Base-by-base conservation (phyloP, 1,140 invertebrate species). In the Phymastichus coffea region DNA sequence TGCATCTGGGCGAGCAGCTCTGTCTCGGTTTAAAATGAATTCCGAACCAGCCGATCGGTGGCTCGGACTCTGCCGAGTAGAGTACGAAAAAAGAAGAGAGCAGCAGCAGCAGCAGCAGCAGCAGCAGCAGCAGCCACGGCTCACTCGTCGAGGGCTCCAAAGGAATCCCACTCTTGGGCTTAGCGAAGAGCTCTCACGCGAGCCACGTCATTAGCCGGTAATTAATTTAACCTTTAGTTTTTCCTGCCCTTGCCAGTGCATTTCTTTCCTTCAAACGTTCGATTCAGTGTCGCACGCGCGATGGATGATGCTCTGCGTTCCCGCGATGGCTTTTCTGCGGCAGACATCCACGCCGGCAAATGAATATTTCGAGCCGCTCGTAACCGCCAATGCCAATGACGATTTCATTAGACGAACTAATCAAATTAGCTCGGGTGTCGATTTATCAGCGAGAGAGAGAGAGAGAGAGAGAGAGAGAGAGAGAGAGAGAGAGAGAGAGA, bases 211-310 rank as follows among this genome's bases (percentile, higher is more conserved):
- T 75, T 74, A 71, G 71, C 60, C 54, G 68, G 66, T 72, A 75
- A 75, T 75, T 75, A 74, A 75, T 75, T 72, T 70, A 62, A 70
- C 69, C 71, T 71, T 72, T 74, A 74, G 70, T 70, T 66, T 64
- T 25, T 51, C 58, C 41, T 35, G 52, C 62, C 48, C 63, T 33
- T 37, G 30, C 10, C 46, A n/a, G n/a, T n/a, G n/a, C n/a, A n/a
- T n/a, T n/a, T n/a, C n/a, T n/a, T n/a, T n/a, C n/a, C n/a, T n/a
- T n/a, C n/a, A n/a, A n/a, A n/a, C n/a, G n/a, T n/a, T n/a, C n/a
- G n/a, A n/a, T n/a, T n/a, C n/a, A n/a, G n/a, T 33, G 26, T 23
- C 10, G 28, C 20, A 8, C 17, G 15, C 25, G 4, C 19, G 25
- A 4, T 8, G 22, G 2, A 19, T 38, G 8, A 1, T 17, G 19